Conservation (phyloP, 2,113 vertebrate genomes). For the Coryphaenoides rupestris region DNA sequence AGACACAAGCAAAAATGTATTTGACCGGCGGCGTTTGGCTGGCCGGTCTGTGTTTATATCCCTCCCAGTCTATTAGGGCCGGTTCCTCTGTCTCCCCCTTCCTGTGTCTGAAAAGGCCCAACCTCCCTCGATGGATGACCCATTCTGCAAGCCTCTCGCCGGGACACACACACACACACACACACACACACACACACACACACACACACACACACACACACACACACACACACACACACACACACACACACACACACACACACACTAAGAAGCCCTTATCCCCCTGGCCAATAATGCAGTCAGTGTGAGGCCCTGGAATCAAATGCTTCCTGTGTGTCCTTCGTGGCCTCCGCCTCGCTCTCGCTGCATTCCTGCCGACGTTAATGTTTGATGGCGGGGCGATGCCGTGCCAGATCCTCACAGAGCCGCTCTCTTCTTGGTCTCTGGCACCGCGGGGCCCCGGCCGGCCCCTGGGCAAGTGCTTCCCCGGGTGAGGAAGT, state of each 20-base stretch:
- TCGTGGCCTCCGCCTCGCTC: constrained; percentile 60
- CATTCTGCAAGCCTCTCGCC: constrained; percentile 48
- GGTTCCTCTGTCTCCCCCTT: constrained; percentile 43
- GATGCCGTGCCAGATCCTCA: constrained; percentile 58
- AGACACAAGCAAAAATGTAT: constrained; percentile 1
- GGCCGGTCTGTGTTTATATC: constrained; percentile 32
- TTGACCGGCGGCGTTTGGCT: constrained; percentile 15
- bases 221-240: too few species aligned
- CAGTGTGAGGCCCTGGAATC: constrained; percentile 65
- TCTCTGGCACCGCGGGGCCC: constrained; percentile 42
- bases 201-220: too few species aligned
- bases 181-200: too few species aligned
- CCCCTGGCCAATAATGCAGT: constrained; percentile 62
- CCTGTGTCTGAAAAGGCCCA: constrained; percentile 47
- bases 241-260: too few species aligned
- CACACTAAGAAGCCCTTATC: constrained; percentile 67
- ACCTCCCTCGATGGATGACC: constrained; percentile 45
- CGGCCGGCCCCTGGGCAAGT: constrained; percentile 20
- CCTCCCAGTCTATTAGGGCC: constrained; percentile 12
- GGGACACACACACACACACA: too few species aligned
- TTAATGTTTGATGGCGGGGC: constrained; percentile 66
- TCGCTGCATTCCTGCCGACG: constrained; percentile 64
- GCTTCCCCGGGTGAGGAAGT: constrained; percentile 36
- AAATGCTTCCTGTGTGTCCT: constrained; percentile 71
- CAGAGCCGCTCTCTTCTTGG: constrained; percentile 58